These are phyloP conservation scores for Formica exsecta DNA, from an alignment of 1,140 invertebrate genomes.

Conservation along the genomic window DNA sequence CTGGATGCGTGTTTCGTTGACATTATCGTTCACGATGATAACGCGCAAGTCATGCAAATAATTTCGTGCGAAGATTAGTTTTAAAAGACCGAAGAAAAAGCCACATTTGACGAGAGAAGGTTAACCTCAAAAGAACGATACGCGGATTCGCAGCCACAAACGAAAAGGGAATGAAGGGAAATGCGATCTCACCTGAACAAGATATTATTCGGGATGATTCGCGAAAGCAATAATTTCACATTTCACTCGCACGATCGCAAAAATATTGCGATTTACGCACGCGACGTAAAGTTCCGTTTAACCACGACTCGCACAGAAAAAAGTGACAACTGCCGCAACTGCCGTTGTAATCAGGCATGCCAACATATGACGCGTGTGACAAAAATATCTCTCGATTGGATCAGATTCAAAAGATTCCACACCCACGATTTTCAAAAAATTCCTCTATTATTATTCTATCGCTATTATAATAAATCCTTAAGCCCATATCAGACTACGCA, in stretches of 20 bases:
- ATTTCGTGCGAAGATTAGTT: not conserved
- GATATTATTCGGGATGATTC: not conserved
- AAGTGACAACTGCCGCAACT: constrained; percentile 58
- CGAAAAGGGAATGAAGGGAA: not conserved
- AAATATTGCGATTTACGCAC: constrained; percentile 9
- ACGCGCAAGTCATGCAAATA: not conserved
- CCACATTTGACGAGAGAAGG: not conserved
- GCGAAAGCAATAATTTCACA: constrained; percentile 43
- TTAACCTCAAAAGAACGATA: constrained; percentile 62
- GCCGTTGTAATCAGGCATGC: not conserved
- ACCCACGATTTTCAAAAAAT: not conserved
- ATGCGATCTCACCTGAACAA: constrained; percentile 48
- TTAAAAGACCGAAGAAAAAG: constrained; percentile 34
- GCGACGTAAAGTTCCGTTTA: constrained; percentile 30
- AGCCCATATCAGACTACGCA: too few species aligned
- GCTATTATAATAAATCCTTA: not conserved
- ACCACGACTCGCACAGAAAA: constrained; percentile 41
- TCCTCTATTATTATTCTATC: not conserved
- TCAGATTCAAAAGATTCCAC: not conserved
- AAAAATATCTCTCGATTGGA: not conserved
- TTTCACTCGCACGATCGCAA: constrained; percentile 55
- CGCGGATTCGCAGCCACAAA: too few species aligned
- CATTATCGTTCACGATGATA: not conserved
- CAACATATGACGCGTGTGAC: not conserved
- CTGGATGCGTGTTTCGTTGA: not conserved